These are phyloP conservation scores for Micrasema minimum DNA, from an alignment of 1,140 invertebrate species.

Conservation along the genomic window DNA sequence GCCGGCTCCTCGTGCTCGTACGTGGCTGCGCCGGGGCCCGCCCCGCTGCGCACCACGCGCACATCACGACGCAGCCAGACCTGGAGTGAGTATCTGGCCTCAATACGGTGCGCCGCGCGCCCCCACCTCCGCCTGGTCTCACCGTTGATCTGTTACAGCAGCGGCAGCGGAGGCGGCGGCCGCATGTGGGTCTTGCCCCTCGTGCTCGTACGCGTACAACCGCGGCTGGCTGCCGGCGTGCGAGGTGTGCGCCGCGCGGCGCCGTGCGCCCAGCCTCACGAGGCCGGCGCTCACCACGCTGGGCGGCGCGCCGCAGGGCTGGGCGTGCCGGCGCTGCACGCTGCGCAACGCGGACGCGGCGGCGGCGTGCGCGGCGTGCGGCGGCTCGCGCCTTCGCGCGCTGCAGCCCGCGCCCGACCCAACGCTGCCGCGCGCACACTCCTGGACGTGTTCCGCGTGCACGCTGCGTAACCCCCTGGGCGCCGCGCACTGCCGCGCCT, in stretches of 20 bases:
- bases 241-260: conserved; percentile 80
- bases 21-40: conserved; percentile 55
- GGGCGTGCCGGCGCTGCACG: conserved; percentile 91
- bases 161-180: conserved; percentile 58
- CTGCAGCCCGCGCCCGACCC: conserved; percentile 73
- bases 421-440: conserved; percentile 78
- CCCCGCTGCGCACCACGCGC: conserved; percentile 16
- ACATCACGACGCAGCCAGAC: conserved; percentile 25
- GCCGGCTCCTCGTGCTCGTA: conserved; percentile 65
- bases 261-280: conserved; percentile 72
- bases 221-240: conserved; percentile 80
- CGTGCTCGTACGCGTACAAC: conserved; percentile 90
- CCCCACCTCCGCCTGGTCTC: no score
- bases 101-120: no score
- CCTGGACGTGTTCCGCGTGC: conserved; percentile 81
- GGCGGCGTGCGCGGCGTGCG: conserved; percentile 83
- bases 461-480: conserved; percentile 86
- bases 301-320: conserved; percentile 66
- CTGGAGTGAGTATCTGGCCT: neutral
- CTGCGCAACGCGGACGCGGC: conserved; percentile 78
- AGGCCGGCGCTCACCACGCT: neutral
- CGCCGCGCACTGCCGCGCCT: conserved; percentile 79
- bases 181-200: conserved; percentile 88
- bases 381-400: conserved; percentile 80
- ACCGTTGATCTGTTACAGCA: no score